A percentile compares a stretch with the other conserved stretches of the same genome.
Conservation (phyloP, 2,797 vertebrate species). For the Bradypodion pumilum region DNA sequence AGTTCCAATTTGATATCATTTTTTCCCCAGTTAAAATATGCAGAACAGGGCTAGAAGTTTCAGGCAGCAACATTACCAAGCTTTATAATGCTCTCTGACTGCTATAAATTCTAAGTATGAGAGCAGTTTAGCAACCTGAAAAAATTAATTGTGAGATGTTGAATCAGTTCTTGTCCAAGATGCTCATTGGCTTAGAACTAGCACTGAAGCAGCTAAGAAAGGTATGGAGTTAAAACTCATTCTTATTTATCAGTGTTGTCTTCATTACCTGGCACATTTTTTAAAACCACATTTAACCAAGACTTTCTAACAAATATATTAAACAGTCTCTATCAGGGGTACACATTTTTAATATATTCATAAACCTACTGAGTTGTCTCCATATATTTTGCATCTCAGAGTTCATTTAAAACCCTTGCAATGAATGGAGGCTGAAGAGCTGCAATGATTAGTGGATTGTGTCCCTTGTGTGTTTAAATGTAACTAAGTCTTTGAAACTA, state of each 20-base stretch:
- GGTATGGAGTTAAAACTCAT: background rate
- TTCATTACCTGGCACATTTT: background rate
- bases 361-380: background rate
- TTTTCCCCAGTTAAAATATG: background rate
- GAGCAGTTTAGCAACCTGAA: too few relatives aligned
- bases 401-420: background rate
- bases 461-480: constrained; percentile 11
- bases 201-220: background rate
- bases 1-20: background rate
- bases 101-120: too few relatives aligned
- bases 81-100: background rate
- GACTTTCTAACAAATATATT: background rate
- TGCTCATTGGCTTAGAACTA: background rate
- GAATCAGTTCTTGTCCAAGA: background rate
- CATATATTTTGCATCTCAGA: background rate
- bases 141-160: background rate
- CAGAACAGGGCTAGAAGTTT: background rate
- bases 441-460: background rate
- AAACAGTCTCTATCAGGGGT: background rate
- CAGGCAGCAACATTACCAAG: background rate
- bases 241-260: too few relatives aligned
- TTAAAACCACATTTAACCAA: background rate
- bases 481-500: background rate
- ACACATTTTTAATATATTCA: background rate
- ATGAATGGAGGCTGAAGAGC: background rate